Conservation (phyloP, 2,797 vertebrate genomes). For the Jordanella pulchra region DNA sequence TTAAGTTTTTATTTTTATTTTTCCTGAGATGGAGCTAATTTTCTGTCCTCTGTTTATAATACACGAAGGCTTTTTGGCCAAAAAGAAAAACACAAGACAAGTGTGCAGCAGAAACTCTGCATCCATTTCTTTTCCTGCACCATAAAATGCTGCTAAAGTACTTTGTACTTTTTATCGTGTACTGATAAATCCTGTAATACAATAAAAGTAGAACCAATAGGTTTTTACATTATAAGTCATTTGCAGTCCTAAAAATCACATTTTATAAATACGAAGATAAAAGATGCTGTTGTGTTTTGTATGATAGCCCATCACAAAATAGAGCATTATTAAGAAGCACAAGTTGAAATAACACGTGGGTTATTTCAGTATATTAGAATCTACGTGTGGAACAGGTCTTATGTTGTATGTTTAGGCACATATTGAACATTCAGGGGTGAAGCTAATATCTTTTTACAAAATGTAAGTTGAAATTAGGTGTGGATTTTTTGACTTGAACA, state of each 20-base stretch:
- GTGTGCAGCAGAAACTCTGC: background rate
- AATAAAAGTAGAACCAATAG: background rate
- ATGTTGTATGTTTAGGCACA: background rate
- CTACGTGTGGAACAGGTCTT: background rate
- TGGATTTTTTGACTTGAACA: background rate
- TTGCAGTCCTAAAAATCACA: background rate
- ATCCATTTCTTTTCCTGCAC: background rate
- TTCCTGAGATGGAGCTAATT: no score
- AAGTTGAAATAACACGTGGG: background rate
- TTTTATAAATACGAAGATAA: background rate
- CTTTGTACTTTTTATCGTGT: background rate
- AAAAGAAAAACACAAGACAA: background rate
- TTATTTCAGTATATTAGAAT: background rate
- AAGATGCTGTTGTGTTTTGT: background rate
- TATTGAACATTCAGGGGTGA: background rate
- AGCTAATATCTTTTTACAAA: background rate
- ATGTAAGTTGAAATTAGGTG: background rate
- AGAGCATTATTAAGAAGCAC: background rate
- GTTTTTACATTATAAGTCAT: background rate
- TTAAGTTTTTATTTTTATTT: slow-evolving; percentile 40
- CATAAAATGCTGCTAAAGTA: background rate
- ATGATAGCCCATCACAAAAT: background rate
- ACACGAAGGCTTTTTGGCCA: background rate
- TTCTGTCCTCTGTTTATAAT: background rate
- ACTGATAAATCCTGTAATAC: background rate